Evolutionary conservation across 1,140 invertebrate species (phyloP).

Genomic region (Drosophila sulfurigaster): DNA sequence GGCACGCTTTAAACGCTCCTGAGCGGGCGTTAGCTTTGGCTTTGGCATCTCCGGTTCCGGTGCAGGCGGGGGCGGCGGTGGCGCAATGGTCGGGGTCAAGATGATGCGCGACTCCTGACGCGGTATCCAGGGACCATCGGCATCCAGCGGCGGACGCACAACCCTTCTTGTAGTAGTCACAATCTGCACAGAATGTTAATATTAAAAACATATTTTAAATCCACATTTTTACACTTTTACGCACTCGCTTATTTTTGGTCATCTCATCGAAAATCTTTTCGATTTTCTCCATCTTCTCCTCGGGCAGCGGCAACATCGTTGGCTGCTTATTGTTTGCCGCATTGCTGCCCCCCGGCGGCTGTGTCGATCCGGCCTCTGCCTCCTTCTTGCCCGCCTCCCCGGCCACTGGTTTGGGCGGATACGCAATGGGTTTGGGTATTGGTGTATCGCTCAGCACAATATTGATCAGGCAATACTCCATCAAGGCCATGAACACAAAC

Average conservation of each 20-base stretch:
- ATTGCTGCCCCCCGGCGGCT: constrained; percentile 47
- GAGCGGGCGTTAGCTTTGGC: constrained; percentile 87
- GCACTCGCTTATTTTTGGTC: constrained; percentile 80
- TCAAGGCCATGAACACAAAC: constrained; percentile 96
- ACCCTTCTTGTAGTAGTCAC: constrained; percentile 71
- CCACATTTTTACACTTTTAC: not conserved
- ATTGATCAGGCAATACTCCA: constrained; percentile 97
- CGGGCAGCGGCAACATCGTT: constrained; percentile 67
- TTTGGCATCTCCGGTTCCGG: constrained; percentile 86
- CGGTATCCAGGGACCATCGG: constrained; percentile 83
- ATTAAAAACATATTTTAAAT: not conserved
- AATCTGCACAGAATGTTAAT: constrained; percentile 40
- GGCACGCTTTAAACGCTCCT: constrained; percentile 90
- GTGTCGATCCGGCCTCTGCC: constrained; percentile 37
- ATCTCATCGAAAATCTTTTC: constrained; percentile 84
- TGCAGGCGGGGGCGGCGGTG: constrained; percentile 82
- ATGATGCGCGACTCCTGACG: constrained; percentile 81
- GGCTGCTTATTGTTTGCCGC: constrained; percentile 48
- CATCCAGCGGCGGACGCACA: constrained; percentile 73
- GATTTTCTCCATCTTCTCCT: constrained; percentile 82
- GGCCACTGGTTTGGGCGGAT: constrained; percentile 80
- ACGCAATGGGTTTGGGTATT: constrained; percentile 82
- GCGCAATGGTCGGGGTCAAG: constrained; percentile 70
- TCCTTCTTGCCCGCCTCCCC: constrained; percentile 72
- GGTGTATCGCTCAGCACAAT: constrained; percentile 89